A percentile compares a stretch with the other conserved stretches of the same genome.
Evolutionary conservation across 2,888 invertebrate species (phyloP).

Genomic region (Dryobota labecula): DNA sequence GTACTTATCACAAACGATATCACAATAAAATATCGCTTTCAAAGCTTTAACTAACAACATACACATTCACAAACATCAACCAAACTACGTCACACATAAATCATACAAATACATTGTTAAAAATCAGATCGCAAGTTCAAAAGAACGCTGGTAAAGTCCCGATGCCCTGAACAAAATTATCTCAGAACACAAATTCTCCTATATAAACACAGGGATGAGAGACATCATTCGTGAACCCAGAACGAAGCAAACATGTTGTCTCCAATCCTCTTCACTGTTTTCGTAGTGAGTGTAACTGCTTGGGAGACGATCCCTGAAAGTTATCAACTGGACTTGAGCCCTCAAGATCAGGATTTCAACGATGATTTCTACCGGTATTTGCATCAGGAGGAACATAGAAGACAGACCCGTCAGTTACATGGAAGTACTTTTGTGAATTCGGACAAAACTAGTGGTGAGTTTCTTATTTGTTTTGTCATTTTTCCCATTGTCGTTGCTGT

Average conservation of each 20-base stretch:
- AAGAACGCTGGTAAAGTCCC: constrained; percentile 41
- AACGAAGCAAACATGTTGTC: constrained; percentile 39
- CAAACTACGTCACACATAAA: neutral
- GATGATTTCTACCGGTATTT: constrained; percentile 27
- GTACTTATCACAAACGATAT: neutral
- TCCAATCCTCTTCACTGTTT: constrained; percentile 27
- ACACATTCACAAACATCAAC: neutral
- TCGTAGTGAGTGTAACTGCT: constrained; percentile 39
- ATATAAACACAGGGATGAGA: constrained; percentile 28
- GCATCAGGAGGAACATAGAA: constrained; percentile 23
- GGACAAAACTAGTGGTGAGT: constrained; percentile 63
- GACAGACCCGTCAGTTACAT: constrained; percentile 64
- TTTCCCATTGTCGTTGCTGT: too few relatives aligned
- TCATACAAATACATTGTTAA: constrained; percentile 27
- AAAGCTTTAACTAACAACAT: neutral
- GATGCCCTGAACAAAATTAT: constrained; percentile 5
- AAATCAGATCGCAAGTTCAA: neutral
- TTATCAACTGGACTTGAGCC: neutral
- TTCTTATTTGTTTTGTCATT: neutral
- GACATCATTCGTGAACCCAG: constrained; percentile 40
- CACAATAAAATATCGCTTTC: neutral
- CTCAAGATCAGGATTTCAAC: constrained; percentile 9
- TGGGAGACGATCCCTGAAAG: constrained; percentile 5
- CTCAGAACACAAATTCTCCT: neutral
- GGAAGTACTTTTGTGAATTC: constrained; percentile 66